Evolutionary conservation across 2,888 invertebrate species (phyloP), one percentile per base, ranked within the genome.

Genomic region (Pyrrhopygopsis socrates): DNA sequence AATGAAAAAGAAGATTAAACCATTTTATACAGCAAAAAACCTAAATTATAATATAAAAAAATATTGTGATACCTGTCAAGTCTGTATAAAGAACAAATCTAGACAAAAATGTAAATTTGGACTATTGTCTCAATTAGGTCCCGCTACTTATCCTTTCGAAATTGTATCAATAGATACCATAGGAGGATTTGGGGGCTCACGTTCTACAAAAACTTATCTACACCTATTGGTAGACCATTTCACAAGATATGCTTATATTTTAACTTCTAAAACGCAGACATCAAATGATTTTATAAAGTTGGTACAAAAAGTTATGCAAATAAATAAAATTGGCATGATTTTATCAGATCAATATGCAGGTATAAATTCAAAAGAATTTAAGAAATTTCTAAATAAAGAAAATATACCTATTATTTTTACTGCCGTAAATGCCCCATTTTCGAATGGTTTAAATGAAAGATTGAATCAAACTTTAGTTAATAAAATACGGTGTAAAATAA

Each of bases 331-430:
- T 13, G 45, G 20, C 38, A 60, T 60, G n/a, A 20, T 79, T 18
- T 41, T 79, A 60, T 38, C 71, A 93, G 95, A 90, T 92, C 79
- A 68, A 58, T 78, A 78, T 30, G 50, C 79, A 4, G 60, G 79
- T 18, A 79, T 79, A 24, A 79, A 94, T 81, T 92, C 92, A 18
- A 90, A 75, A 45, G 83, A 88, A 77, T 83, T 87, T 34, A 80
- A 82, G 45, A 4, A 79, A 22, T 75, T 87, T 67, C 29, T 88
- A 29, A 63, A 86, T n/a, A 50, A 86, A 22, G 27, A 87, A 82
- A n/a, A 84, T 5, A 94, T 94, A 88, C 13, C 68, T 22, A 84
- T 95, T 30, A 70, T 95, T 22, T 95, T 96, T 29, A 95, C 94
- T 13, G 94, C 94, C 75, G 93, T 93, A 76, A 88, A 94, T 67